Percentiles rank a stretch among this genome's conserved stretches.
These are phyloP conservation scores for Macaria notata DNA, from an alignment of 2,888 invertebrate species.

Conservation along the genomic window DNA sequence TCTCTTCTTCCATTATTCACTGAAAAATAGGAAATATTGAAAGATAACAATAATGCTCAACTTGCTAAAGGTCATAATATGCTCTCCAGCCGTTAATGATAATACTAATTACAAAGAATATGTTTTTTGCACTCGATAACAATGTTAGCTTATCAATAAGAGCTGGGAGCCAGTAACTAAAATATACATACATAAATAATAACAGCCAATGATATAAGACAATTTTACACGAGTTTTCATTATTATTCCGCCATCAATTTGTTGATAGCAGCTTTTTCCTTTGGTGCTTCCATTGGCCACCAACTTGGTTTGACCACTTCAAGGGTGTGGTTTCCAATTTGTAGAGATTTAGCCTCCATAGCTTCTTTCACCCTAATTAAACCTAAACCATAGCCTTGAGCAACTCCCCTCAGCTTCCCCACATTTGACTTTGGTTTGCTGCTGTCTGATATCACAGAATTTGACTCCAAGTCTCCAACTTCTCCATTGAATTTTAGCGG, in stretches of 20 bases:
- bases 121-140: no score
- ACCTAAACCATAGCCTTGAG: slow-evolving; percentile 85
- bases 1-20: slow-evolving; percentile 54
- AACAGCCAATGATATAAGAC: background rate
- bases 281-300: slow-evolving; percentile 91
- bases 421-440: slow-evolving; percentile 63
- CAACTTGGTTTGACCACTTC: slow-evolving; percentile 86
- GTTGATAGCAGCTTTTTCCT: slow-evolving; percentile 70
- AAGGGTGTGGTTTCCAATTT: slow-evolving; percentile 79
- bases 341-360: slow-evolving; percentile 81
- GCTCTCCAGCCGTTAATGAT: slow-evolving; percentile 4
- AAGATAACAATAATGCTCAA: background rate
- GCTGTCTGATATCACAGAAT: slow-evolving; percentile 53
- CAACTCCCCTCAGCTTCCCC: slow-evolving; percentile 86
- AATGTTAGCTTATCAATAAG: slow-evolving; percentile 1
- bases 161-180: slow-evolving; percentile 5
- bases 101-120: background rate
- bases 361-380: slow-evolving; percentile 88
- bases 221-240: background rate
- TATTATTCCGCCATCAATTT: slow-evolving; percentile 37
- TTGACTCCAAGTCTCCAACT: slow-evolving; percentile 51
- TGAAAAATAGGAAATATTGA: slow-evolving; percentile 39
- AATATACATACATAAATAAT: slow-evolving; percentile 26
- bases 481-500: slow-evolving; percentile 85
- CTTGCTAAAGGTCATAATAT: slow-evolving; percentile 3